Conservation (phyloP, 53 echinoderm and acorn worm genomes). For the Crossaster papposus region DNA sequence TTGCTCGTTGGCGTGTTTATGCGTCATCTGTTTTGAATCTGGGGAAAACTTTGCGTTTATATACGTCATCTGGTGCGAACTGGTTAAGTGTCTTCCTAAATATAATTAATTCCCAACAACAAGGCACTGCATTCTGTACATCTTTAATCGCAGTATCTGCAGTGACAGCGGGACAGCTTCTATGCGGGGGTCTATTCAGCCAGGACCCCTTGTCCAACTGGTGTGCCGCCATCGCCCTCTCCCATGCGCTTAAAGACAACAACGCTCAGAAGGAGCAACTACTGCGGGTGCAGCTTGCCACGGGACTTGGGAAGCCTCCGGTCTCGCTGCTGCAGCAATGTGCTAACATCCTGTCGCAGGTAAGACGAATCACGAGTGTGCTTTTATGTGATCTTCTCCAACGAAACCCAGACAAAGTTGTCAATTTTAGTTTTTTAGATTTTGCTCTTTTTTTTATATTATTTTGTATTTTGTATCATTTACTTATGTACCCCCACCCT, state of each 20-base stretch:
- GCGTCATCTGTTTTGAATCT: too few species aligned
- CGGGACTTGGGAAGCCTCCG: constrained; percentile 92
- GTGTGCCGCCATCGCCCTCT: constrained; percentile 93
- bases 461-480: too few species aligned
- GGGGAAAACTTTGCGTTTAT: too few species aligned
- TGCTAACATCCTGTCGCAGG: constrained; percentile 92
- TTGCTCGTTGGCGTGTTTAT: too few species aligned
- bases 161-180: constrained; percentile 96
- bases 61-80: too few species aligned
- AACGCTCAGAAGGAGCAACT: constrained; percentile 92
- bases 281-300: constrained; percentile 93
- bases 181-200: constrained; percentile 97
- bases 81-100: too few species aligned
- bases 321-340: constrained; percentile 97
- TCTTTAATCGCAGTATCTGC: constrained; percentile 65
- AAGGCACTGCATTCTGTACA: not conserved
- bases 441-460: too few species aligned
- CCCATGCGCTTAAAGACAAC: constrained; percentile 99
- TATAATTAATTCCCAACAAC: not conserved
- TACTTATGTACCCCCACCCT: too few species aligned
- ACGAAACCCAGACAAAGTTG: too few species aligned
- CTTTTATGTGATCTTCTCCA: too few species aligned
- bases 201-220: constrained; percentile 94
- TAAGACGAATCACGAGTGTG: constrained; percentile 24
- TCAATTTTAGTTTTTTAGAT: too few species aligned